phyloP scores from a whole-genome alignment of 2,888 invertebrate genomes.

The Tineola bisselliella region DNA sequence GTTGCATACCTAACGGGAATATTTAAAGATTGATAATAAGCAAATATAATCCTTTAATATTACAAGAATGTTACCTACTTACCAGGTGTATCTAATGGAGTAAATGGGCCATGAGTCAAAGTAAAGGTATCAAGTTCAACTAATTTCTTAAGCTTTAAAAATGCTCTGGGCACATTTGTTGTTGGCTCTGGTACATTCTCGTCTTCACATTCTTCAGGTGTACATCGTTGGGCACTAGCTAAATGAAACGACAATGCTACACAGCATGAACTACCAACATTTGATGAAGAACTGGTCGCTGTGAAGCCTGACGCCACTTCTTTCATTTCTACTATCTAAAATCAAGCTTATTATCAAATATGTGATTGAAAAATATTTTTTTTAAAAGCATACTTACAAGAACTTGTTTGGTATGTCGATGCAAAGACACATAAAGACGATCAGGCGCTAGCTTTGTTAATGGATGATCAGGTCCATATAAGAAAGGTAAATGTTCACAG shows the following conservation, averaged over 20 bases:
- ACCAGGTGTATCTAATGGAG: constrained; percentile 79
- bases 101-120: constrained; percentile 92
- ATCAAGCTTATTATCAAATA: not conserved
- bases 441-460: constrained; percentile 80
- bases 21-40: not conserved
- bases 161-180: constrained; percentile 50
- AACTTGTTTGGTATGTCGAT: constrained; percentile 86
- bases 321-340: constrained; percentile 85
- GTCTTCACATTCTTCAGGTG: constrained; percentile 60
- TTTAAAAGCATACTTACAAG: constrained; percentile 64
- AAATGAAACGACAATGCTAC: constrained; percentile 58
- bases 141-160: constrained; percentile 80
- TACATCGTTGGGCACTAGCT: constrained; percentile 54
- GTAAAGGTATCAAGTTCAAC: constrained; percentile 93
- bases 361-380: no score
- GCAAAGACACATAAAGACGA: constrained; percentile 83
- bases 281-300: constrained; percentile 48
- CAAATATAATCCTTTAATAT: no score
- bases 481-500: constrained; percentile 83
- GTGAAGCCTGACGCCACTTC: constrained; percentile 74
- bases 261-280: constrained; percentile 51
- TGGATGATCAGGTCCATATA: constrained; percentile 82
- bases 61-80: no score
- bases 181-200: constrained; percentile 32
- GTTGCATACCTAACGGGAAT: constrained; percentile 44